phyloP scores from a whole-genome alignment of 2,888 invertebrate species.

The Malacosoma neustria region DNA sequence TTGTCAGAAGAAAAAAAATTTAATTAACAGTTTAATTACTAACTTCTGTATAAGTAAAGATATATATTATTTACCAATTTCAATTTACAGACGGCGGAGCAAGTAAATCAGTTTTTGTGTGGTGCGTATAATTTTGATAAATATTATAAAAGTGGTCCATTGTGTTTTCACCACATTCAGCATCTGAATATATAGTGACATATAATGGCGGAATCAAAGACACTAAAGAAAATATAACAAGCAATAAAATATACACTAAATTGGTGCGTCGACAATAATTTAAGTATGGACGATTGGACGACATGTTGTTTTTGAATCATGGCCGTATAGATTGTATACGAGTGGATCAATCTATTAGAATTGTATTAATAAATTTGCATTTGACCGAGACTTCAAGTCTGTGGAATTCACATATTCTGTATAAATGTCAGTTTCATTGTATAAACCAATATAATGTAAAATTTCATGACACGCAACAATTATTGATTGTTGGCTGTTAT shows the following conservation, averaged over 20 bases:
- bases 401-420: too few species aligned
- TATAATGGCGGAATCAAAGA: slow-evolving; percentile 44
- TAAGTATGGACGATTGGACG: slow-evolving; percentile 10
- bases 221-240: slow-evolving; percentile 30
- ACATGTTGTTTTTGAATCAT: slow-evolving; percentile 8
- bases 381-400: too few species aligned
- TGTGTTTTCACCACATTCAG: slow-evolving; percentile 39
- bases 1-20: too few species aligned
- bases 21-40: too few species aligned
- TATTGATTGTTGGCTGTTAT: too few species aligned
- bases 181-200: slow-evolving; percentile 31
- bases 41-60: too few species aligned
- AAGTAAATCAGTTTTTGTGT: slow-evolving; percentile 13
- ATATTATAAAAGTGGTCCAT: slow-evolving; percentile 30
- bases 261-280: slow-evolving; percentile 17
- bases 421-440: too few species aligned
- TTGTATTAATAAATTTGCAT: too few species aligned
- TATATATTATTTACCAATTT: neutral
- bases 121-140: slow-evolving; percentile 15
- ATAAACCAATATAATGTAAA: too few species aligned
- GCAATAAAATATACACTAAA: slow-evolving; percentile 26
- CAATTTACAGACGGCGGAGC: slow-evolving; percentile 8
- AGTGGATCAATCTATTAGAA: too few species aligned
- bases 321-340: slow-evolving; percentile 21
- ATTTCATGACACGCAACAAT: too few species aligned